Percentiles rank a stretch among this genome's conserved stretches.
phyloP scores from a whole-genome alignment of 1,140 invertebrate genomes.

The Odontomachus brunneus region DNA sequence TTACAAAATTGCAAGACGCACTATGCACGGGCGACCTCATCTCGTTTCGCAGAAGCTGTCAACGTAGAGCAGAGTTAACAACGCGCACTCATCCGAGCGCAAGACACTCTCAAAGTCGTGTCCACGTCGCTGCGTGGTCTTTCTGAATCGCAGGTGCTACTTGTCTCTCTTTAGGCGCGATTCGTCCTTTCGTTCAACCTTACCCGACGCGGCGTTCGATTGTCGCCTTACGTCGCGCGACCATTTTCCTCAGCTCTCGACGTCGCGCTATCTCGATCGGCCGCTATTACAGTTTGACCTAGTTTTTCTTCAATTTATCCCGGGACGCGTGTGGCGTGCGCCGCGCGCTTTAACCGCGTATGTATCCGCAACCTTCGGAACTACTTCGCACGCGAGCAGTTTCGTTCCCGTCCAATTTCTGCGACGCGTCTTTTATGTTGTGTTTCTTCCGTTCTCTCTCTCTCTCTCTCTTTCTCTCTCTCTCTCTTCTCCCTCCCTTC shows the following conservation, averaged over 20 bases:
- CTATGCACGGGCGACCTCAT: neutral
- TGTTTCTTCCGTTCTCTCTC: neutral
- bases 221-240: conserved; percentile 31
- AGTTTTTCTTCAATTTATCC: conserved; percentile 71
- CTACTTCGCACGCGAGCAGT: conserved; percentile 18
- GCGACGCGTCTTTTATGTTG: neutral
- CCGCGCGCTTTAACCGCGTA: conserved; percentile 7
- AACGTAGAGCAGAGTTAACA: conserved; percentile 2
- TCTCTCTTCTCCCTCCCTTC: no score
- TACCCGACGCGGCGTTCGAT: no score
- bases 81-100: neutral
- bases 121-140: no score
- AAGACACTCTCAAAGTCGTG: neutral
- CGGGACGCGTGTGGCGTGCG: conserved; percentile 21
- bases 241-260: neutral
- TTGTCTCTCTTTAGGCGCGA: no score
- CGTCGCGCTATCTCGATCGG: conserved; percentile 35
- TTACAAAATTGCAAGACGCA: conserved; percentile 17
- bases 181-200: no score
- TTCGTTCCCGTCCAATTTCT: conserved; percentile 49
- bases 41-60: neutral
- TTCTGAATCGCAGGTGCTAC: neutral
- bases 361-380: conserved; percentile 26
- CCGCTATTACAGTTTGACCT: conserved; percentile 69
- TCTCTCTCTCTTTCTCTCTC: neutral